phyloP scores from a whole-genome alignment of 2,888 invertebrate species.

The Hydrotaea diabolus region DNA sequence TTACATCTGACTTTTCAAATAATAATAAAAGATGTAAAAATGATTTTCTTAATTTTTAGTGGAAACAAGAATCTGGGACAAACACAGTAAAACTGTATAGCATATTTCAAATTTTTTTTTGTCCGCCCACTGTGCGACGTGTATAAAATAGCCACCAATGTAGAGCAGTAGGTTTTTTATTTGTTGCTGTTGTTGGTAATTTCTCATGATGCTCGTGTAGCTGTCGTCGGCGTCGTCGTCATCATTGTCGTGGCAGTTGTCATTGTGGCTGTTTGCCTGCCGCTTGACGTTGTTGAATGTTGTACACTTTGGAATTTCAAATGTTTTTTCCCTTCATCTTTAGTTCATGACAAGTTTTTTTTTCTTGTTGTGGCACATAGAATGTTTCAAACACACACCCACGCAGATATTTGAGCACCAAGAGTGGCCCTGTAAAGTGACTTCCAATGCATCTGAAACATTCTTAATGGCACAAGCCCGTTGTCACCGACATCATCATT shows the following conservation, averaged over 20 bases:
- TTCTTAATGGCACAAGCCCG: neutral
- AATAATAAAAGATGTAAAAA: too few species aligned
- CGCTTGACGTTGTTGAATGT: constrained; percentile 22
- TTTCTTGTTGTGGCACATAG: neutral
- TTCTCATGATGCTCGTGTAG: neutral
- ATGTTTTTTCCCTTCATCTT: constrained; percentile 9
- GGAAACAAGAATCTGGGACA: too few species aligned
- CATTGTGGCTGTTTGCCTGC: constrained; percentile 19
- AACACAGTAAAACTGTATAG: too few species aligned
- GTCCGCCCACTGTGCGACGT: too few species aligned
- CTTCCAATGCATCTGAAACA: constrained; percentile 46
- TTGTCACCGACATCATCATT: constrained; percentile 34
- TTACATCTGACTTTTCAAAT: too few species aligned
- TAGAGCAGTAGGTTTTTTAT: neutral
- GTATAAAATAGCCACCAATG: too few species aligned
- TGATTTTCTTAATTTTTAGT: too few species aligned
- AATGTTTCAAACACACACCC: neutral
- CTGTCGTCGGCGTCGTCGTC: neutral
- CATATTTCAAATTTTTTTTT: too few species aligned
- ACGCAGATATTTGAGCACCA: neutral
- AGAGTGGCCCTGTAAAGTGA: constrained; percentile 38
- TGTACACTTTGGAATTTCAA: constrained; percentile 47
- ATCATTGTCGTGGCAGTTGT: neutral
- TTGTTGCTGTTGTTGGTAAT: neutral
- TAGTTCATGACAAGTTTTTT: constrained; percentile 17